These are phyloP conservation scores for Ivindomyrus marchei DNA, from an alignment of 2,113 vertebrate species.

Conservation along the genomic window DNA sequence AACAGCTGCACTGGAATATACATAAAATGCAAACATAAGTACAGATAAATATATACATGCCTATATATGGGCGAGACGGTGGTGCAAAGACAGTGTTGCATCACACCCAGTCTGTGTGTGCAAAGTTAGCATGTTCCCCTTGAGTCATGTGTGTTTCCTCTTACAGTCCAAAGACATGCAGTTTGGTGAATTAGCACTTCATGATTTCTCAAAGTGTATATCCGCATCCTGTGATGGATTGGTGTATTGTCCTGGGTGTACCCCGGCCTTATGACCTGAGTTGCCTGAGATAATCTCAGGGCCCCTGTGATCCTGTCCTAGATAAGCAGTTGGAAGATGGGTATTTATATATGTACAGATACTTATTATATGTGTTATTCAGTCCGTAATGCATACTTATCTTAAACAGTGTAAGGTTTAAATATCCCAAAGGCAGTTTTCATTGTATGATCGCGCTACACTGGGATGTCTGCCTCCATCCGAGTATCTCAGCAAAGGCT, in stretches of 20 bases:
- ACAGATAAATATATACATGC: conserved; percentile 1
- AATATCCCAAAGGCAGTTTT: not conserved
- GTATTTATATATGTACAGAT: not conserved
- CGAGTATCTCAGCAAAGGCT: not conserved
- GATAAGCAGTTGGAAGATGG: not conserved
- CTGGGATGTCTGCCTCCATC: not conserved
- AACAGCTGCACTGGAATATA: not conserved
- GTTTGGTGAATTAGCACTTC: not conserved
- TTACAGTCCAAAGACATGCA: not conserved
- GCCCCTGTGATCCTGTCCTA: not conserved
- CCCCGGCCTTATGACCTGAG: not conserved
- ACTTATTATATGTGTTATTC: not conserved
- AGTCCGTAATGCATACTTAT: not conserved
- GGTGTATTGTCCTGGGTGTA: not conserved
- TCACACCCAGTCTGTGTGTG: not conserved
- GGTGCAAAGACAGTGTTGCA: not conserved
- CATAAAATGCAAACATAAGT: not conserved
- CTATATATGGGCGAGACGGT: not conserved
- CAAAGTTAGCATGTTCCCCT: not conserved
- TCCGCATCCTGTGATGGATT: not conserved
- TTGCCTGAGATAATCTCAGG: not conserved
- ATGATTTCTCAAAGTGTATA: not conserved
- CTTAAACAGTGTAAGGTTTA: not conserved
- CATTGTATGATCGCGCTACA: not conserved
- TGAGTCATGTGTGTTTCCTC: not conserved